A percentile compares a stretch with the other conserved stretches of the same genome.
These are phyloP conservation scores for Nymphicus hollandicus DNA, from an alignment of 2,113 vertebrate species.

Conservation along the genomic window DNA sequence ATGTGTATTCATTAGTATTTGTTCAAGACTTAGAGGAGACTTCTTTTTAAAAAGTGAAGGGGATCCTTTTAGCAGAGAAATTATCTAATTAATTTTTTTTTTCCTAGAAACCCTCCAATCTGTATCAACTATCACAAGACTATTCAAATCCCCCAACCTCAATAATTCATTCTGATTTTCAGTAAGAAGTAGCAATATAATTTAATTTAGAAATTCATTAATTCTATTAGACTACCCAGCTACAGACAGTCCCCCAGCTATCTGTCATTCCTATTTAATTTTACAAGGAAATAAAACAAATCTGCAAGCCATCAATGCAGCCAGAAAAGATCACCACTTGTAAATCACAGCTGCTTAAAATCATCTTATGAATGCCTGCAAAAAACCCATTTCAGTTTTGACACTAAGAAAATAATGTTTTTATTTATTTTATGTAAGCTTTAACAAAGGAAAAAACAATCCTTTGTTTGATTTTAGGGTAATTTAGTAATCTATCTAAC, in stretches of 20 bases:
- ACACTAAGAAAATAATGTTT: background rate
- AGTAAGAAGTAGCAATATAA: background rate
- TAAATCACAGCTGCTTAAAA: background rate
- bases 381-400: background rate
- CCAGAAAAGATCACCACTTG: background rate
- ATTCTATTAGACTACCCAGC: background rate
- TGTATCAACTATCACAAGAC: background rate
- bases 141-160: background rate
- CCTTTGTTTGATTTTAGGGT: background rate
- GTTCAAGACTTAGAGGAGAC: background rate
- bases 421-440: background rate
- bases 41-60: background rate
- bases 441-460: background rate
- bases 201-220: background rate
- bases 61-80: background rate
- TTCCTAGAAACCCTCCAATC: background rate
- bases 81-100: background rate
- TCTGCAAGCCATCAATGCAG: background rate
- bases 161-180: background rate
- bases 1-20: background rate
- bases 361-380: background rate
- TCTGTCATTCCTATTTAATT: background rate
- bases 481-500: background rate
- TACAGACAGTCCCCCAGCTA: background rate
- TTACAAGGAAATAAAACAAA: background rate